phyloP scores from a whole-genome alignment of 1,140 invertebrate genomes.

The Brachionus rubens region DNA sequence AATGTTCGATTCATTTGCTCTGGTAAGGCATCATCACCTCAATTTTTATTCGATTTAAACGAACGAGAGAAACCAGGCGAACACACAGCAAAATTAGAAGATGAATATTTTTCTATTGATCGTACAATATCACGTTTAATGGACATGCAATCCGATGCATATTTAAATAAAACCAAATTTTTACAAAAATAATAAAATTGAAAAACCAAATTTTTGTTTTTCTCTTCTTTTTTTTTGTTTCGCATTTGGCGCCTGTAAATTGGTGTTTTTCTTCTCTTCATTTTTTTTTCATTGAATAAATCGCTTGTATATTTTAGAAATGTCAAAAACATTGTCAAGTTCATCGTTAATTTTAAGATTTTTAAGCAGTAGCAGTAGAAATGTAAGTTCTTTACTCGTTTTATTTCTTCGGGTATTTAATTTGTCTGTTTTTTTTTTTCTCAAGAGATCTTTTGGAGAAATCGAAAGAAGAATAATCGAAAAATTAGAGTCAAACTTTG shows the following conservation, averaged over 20 bases:
- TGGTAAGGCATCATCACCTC: conserved; percentile 15
- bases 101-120: conserved; percentile 94
- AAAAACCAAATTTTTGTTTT: conserved; percentile 36
- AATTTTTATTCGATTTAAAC: conserved; percentile 15
- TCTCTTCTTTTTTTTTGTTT: too few species aligned
- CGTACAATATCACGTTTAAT: conserved; percentile 82
- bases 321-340: not conserved
- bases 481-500: conserved; percentile 22
- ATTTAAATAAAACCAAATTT: conserved; percentile 62
- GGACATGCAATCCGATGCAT: conserved; percentile 90
- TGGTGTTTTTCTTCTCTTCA: not conserved
- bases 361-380: conserved; percentile 3
- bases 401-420: not conserved
- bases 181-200: not conserved
- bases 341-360: not conserved
- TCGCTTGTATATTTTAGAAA: not conserved
- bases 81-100: conserved; percentile 56
- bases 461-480: not conserved
- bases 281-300: too few species aligned
- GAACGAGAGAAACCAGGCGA: not conserved
- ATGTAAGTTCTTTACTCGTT: not conserved
- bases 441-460: not conserved
- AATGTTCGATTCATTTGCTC: conserved; percentile 64
- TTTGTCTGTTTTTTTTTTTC: not conserved
- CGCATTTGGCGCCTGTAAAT: not conserved